These are phyloP conservation scores for Omphaloscelis lunosa DNA, from an alignment of 2,888 invertebrate genomes.

Conservation along the genomic window DNA sequence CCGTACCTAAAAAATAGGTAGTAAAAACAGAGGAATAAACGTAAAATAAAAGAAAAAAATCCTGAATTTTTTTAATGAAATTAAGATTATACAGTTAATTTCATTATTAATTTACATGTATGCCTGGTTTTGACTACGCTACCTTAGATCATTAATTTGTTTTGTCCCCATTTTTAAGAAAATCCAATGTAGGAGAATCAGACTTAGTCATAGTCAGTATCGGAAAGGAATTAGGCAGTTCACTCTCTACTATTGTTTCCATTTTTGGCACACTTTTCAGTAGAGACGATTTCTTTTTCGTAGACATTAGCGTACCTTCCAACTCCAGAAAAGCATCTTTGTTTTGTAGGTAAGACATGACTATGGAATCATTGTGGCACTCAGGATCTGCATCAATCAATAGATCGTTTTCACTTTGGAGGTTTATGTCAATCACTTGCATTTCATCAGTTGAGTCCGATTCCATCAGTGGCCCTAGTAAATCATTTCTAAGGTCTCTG, in stretches of 20 bases:
- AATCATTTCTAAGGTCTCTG: conserved; percentile 64
- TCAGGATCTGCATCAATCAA: conserved; percentile 65
- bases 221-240: conserved; percentile 71
- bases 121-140: conserved; percentile 23
- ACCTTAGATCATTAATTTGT: conserved; percentile 25
- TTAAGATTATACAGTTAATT: conserved; percentile 42
- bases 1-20: not conserved
- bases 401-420: conserved; percentile 77
- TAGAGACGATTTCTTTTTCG: conserved; percentile 77
- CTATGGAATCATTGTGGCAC: conserved; percentile 75
- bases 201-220: conserved; percentile 58
- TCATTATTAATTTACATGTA: conserved; percentile 44
- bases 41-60: conserved; percentile 35
- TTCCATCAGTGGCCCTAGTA: conserved; percentile 56
- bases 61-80: conserved; percentile 35
- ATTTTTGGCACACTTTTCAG: conserved; percentile 79
- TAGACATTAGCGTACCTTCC: conserved; percentile 69
- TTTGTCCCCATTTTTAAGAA: conserved; percentile 51
- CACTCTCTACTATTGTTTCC: conserved; percentile 80
- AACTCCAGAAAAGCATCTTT: conserved; percentile 69
- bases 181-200: conserved; percentile 40
- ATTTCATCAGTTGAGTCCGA: conserved; percentile 75
- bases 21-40: not conserved
- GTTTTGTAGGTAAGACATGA: conserved; percentile 77
- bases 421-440: conserved; percentile 77